Conservation (phyloP, 2,888 invertebrate species). For the Cantharis lateralis region DNA sequence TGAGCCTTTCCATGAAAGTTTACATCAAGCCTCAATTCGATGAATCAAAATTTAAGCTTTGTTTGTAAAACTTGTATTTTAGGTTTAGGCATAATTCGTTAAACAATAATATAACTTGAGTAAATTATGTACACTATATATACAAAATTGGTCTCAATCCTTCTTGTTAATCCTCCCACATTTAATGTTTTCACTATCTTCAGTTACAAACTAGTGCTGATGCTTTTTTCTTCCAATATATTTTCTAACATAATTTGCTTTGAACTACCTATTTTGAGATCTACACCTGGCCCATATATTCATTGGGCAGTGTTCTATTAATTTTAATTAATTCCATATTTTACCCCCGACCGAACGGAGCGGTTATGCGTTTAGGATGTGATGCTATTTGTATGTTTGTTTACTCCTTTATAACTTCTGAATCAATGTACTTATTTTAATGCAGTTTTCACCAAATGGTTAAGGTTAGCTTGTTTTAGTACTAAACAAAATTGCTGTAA, state of each 20-base stretch:
- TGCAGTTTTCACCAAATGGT: too few relatives aligned
- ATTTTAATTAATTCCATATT: too few relatives aligned
- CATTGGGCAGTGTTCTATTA: too few relatives aligned
- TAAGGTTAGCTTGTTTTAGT: too few relatives aligned
- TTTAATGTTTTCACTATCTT: not conserved
- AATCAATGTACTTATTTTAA: too few relatives aligned
- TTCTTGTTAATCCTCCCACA: not conserved
- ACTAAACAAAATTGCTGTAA: too few relatives aligned
- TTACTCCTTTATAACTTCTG: too few relatives aligned
- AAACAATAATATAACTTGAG: not conserved
- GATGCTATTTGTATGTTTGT: too few relatives aligned
- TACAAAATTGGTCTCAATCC: not conserved
- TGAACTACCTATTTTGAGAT: too few relatives aligned
- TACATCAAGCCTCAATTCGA: conserved; percentile 33
- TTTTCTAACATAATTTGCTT: not conserved
- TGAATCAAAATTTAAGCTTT: conserved; percentile 33
- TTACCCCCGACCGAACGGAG: too few relatives aligned
- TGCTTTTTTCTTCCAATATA: not conserved
- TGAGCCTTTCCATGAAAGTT: conserved; percentile 33
- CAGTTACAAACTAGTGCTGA: not conserved
- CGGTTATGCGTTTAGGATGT: too few relatives aligned
- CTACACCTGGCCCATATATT: too few relatives aligned
- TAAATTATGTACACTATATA: not conserved
- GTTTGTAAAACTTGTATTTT: conserved; percentile 18
- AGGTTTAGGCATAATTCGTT: not conserved